These are phyloP conservation scores for Australoheros facetus DNA, from an alignment of 2,797 vertebrate genomes.

Conservation along the genomic window DNA sequence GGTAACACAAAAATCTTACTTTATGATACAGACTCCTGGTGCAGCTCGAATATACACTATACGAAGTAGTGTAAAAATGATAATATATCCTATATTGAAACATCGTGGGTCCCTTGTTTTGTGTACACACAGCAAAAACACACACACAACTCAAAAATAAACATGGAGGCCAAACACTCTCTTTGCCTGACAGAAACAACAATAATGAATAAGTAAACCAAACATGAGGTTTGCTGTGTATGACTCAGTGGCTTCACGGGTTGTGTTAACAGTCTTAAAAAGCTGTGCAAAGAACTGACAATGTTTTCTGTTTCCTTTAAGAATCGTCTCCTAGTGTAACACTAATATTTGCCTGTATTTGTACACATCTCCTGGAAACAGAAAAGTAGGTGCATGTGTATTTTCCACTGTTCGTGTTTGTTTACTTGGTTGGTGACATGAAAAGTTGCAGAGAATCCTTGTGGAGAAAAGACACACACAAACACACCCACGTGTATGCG, in stretches of 20 bases:
- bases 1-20: not conserved
- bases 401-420: not conserved
- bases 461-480: not conserved
- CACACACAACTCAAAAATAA: slow-evolving; percentile 15
- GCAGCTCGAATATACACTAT: not conserved
- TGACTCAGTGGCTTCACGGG: slow-evolving; percentile 2
- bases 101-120: slow-evolving; percentile 19
- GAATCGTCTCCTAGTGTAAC: slow-evolving; percentile 8
- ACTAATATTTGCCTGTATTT: not conserved
- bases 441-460: slow-evolving; percentile 15
- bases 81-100: not conserved
- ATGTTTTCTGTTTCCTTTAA: not conserved
- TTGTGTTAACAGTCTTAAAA: slow-evolving; percentile 41
- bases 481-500: not conserved
- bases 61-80: not conserved
- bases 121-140: slow-evolving; percentile 43
- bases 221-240: slow-evolving; percentile 15
- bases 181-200: not conserved
- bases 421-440: slow-evolving; percentile 25
- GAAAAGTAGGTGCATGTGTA: not conserved
- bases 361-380: too few relatives aligned
- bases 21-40: not conserved
- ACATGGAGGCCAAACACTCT: not conserved
- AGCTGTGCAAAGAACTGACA: not conserved
- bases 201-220: not conserved